These are phyloP conservation scores for Sebastiscus albofasciatus DNA, from an alignment of 2,797 vertebrate species.

Conservation along the genomic window DNA sequence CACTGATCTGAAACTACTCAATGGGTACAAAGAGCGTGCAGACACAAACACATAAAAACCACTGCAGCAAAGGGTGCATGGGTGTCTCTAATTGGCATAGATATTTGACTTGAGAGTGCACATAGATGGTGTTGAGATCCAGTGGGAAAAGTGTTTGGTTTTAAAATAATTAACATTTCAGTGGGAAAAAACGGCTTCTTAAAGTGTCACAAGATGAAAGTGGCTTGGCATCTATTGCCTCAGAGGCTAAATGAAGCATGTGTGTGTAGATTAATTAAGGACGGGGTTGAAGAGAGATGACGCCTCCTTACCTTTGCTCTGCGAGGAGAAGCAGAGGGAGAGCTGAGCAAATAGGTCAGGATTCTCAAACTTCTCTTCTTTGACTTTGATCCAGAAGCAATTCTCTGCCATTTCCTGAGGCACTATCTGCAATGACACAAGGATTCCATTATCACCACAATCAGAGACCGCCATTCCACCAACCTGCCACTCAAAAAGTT, in stretches of 20 bases:
- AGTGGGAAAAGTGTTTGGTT: constrained; percentile 41
- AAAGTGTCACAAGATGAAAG: constrained; percentile 73
- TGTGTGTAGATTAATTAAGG: constrained; percentile 72
- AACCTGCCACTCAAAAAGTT: constrained; percentile 79
- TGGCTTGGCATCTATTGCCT: constrained; percentile 37
- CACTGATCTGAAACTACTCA: constrained; percentile 51
- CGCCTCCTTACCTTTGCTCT: constrained; percentile 90
- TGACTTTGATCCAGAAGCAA: constrained; percentile 98
- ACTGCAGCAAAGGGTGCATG: constrained; percentile 24
- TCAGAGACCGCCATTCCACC: constrained; percentile 69
- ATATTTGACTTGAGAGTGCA: constrained; percentile 52
- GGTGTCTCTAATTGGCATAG: constrained; percentile 68
- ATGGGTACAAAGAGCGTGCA: constrained; percentile 39
- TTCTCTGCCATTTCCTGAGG: constrained; percentile 96
- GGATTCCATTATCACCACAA: constrained; percentile 81
- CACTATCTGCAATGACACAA: constrained; percentile 90
- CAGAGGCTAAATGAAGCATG: constrained; percentile 62
- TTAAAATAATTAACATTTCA: constrained; percentile 78
- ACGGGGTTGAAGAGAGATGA: constrained; percentile 47
- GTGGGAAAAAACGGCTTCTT: constrained; percentile 60
- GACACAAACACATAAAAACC: constrained; percentile 22
- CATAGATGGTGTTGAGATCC: constrained; percentile 38
- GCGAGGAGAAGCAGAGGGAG: constrained; percentile 91
- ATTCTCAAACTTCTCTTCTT: constrained; percentile 95
- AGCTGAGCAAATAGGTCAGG: constrained; percentile 93